Evolutionary conservation across 2,113 vertebrate genomes (phyloP).

Genomic region (Asarcornis scutulata): DNA sequence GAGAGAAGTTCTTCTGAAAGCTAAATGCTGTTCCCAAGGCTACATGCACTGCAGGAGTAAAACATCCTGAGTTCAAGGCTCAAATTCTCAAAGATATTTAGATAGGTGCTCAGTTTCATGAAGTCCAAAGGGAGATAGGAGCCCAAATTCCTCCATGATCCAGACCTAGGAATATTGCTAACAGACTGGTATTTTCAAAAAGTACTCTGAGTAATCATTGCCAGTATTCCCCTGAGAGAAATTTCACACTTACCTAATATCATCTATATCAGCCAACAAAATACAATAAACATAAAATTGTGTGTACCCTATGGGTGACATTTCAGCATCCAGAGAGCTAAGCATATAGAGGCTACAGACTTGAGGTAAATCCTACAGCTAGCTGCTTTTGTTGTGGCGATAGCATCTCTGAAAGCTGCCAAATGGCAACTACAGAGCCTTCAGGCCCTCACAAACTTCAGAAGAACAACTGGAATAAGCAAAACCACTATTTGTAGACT

Average conservation of each 20-base stretch:
- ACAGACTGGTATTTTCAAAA: neutral
- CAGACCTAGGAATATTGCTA: neutral
- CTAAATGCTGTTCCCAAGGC: neutral
- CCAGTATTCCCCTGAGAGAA: neutral
- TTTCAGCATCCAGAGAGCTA: neutral
- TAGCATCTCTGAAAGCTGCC: neutral
- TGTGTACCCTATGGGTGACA: neutral
- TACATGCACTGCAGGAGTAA: neutral
- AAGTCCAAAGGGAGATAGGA: neutral
- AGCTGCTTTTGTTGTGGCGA: neutral
- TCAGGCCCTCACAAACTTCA: neutral
- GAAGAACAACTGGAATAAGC: neutral
- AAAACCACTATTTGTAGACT: fast-evolving
- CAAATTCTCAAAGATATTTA: neutral
- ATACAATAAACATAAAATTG: neutral
- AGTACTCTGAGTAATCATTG: neutral
- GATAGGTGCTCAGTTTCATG: neutral
- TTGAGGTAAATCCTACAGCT: neutral
- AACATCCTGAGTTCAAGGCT: neutral
- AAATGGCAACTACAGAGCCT: neutral
- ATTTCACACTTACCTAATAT: neutral
- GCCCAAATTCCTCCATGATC: neutral
- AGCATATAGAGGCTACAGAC: neutral
- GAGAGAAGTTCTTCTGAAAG: neutral
- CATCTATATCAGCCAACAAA: neutral